Base-by-base conservation (phyloP, 2,888 invertebrate species). In the Orthosia cruda region DNA sequence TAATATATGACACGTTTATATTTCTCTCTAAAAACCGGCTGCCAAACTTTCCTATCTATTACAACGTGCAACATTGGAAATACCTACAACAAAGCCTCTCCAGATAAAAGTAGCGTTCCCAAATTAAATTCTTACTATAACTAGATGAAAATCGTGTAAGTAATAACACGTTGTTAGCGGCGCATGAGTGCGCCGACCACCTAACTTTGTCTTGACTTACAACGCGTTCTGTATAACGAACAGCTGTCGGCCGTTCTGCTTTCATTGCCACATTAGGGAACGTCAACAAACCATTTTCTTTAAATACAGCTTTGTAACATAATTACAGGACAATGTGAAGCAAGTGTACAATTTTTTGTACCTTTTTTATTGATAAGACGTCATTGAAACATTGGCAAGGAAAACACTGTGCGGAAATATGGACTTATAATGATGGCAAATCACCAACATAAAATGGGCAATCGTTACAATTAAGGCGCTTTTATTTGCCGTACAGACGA, bases 181-280 rank as follows among this genome's bases (percentile, higher is more conserved):
- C 68, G 75, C 76, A 71, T 66, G 71, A 75, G 83, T 47, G 68
- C 71, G 54, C 65, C 74, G 65, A 65, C 71, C 83, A 75, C 59
- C 83, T 58, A 79, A 78, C 83, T 82, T 81, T 75, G 75, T 69
- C 83, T 58, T 67, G 80, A 75, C 80, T 71, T 69, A 83, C 75
- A 75, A 81, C 81, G 81, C 81, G 80, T 52, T 71, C 83, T 80
- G 81, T 82, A 83, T 82, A 83, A 75, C 83, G 80, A 83, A 75
- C 83, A 82, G 81, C 65, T 71, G 80, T 61, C 62, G 65, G 20
- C 75, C 69, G 54, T 69, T 59, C 65, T 66, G 75, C 71, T 75
- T 83, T 80, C 83, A 82, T 82, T 83, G 65, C 66, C 75, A 83
- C 71, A 82, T 83, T 82, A 82, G 55, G 75, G 62, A 71, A 75